phyloP scores from a whole-genome alignment of 2,797 vertebrate genomes.

The Micropoecilia bifurca region DNA sequence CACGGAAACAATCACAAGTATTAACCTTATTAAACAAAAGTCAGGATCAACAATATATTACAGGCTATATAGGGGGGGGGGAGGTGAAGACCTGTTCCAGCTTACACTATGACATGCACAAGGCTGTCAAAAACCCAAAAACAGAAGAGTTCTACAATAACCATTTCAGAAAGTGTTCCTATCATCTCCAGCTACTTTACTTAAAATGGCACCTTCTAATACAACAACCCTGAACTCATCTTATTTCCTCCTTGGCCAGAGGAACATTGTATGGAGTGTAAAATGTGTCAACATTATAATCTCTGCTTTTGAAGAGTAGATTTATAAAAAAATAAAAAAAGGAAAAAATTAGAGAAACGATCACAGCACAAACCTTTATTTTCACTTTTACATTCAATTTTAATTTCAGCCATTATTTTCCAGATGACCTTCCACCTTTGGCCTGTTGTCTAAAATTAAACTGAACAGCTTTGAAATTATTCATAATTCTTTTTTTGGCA shows the following conservation, averaged over 20 bases:
- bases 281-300: background rate
- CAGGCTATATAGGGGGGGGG: conserved; percentile 54
- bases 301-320: background rate
- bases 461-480: background rate
- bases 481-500: background rate
- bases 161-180: conserved; percentile 15
- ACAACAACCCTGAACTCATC: background rate
- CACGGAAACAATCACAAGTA: conserved; percentile 66
- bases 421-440: background rate
- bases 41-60: conserved; percentile 59
- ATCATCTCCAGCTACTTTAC: conserved; percentile 22
- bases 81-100: conserved; percentile 42
- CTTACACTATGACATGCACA: conserved; percentile 60
- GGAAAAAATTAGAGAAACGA: background rate
- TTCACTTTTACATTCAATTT: conserved; percentile 7
- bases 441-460: background rate
- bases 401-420: conserved; percentile 4
- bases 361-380: background rate
- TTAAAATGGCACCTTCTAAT: background rate
- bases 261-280: background rate
- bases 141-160: conserved; percentile 33
- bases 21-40: conserved; percentile 62
- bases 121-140: conserved; percentile 37
- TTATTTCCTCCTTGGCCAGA: background rate
- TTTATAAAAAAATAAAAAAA: background rate